Conservation (phyloP, 37 sponge, comb jelly and placozoan genomes). For the Aphrocallistes beatrix region DNA sequence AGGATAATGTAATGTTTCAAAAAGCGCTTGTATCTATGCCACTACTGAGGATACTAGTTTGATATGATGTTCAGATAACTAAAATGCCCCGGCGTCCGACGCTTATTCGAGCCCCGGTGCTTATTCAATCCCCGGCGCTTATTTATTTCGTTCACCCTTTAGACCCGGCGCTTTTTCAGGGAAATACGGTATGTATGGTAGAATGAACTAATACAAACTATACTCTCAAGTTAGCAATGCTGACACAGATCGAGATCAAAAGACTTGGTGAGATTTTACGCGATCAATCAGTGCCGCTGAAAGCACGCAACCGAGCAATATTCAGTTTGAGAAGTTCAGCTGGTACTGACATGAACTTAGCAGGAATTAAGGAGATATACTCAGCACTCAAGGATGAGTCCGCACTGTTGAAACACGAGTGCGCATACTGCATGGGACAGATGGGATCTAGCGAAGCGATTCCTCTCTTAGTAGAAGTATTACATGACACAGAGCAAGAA, state of each 20-base stretch:
- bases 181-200: too few species aligned
- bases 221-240: neutral
- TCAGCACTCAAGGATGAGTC: slow-evolving; percentile 50
- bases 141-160: too few species aligned
- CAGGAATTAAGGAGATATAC: slow-evolving; percentile 62
- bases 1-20: too few species aligned
- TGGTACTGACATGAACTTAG: neutral
- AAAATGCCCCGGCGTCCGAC: too few species aligned
- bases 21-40: too few species aligned
- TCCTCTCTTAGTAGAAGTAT: slow-evolving; percentile 40
- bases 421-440: slow-evolving; percentile 96
- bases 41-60: too few species aligned
- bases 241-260: neutral
- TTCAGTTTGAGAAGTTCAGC: slow-evolving; percentile 73
- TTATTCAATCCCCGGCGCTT: too few species aligned
- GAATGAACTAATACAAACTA: too few species aligned
- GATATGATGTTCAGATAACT: too few species aligned
- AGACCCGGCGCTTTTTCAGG: too few species aligned
- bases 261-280: slow-evolving; percentile 54
- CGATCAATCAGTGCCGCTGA: slow-evolving; percentile 28
- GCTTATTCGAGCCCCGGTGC: too few species aligned
- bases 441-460: slow-evolving; percentile 53
- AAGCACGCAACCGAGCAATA: slow-evolving; percentile 82
- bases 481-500: slow-evolving; percentile 62
- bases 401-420: slow-evolving; percentile 88